Percentiles rank a stretch among this genome's conserved stretches.
phyloP scores from a whole-genome alignment of 2,888 invertebrate species.

The Branchipolynoe longqiensis region DNA sequence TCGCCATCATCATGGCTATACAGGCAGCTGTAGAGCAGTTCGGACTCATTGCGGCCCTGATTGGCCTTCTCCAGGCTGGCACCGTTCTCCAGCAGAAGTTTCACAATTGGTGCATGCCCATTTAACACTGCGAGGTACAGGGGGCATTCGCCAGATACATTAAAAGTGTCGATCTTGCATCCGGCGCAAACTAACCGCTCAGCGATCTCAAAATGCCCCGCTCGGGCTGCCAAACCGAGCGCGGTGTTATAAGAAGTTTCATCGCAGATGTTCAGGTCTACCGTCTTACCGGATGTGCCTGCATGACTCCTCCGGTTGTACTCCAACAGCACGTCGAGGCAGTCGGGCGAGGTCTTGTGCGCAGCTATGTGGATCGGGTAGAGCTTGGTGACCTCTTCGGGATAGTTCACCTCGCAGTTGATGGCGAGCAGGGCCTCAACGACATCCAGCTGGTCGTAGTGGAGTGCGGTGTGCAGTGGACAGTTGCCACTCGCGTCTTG shows the following conservation, averaged over 20 bases:
- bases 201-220: neutral
- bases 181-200: neutral
- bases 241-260: slow-evolving; percentile 17
- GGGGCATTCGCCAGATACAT: slow-evolving; percentile 15
- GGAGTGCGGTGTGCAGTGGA: slow-evolving; percentile 48
- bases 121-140: slow-evolving; percentile 9
- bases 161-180: slow-evolving; percentile 10
- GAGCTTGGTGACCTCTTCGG: slow-evolving; percentile 39
- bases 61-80: slow-evolving; percentile 25
- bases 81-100: neutral
- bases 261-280: slow-evolving; percentile 26
- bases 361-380: slow-evolving; percentile 45
- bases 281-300: neutral
- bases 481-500: slow-evolving; percentile 27
- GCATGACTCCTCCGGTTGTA: neutral
- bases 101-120: slow-evolving; percentile 5
- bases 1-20: slow-evolving; percentile 27
- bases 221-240: slow-evolving; percentile 27
- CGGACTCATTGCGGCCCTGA: slow-evolving; percentile 5
- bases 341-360: slow-evolving; percentile 30
- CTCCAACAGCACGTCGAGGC: slow-evolving; percentile 25
- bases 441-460: slow-evolving; percentile 38
- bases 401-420: slow-evolving; percentile 15
- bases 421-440: neutral
- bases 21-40: slow-evolving; percentile 15